Conservation (phyloP, 2,888 invertebrate species). For the Venustoraphidia nigricollis region DNA sequence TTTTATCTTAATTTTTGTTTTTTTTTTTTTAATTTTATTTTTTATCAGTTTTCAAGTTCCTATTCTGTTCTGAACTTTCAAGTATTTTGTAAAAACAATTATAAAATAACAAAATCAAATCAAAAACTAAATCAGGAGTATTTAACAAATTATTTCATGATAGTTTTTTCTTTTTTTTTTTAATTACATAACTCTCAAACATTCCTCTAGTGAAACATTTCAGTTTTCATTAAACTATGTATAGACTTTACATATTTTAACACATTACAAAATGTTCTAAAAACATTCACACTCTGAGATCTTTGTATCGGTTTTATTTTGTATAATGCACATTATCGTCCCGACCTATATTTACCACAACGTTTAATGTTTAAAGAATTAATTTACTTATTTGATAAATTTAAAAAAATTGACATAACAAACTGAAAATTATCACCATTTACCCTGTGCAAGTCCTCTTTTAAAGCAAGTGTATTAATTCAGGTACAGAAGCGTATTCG, state of each 20-base stretch:
- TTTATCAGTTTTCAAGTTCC: too few relatives aligned
- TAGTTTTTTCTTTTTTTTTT: too few relatives aligned
- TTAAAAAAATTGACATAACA: slow-evolving; percentile 31
- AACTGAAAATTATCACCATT: slow-evolving; percentile 35
- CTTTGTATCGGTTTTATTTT: slow-evolving; percentile 2
- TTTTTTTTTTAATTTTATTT: background rate
- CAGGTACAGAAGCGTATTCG: too few relatives aligned
- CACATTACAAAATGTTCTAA: background rate
- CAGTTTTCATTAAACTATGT: too few relatives aligned
- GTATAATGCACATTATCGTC: slow-evolving; percentile 29
- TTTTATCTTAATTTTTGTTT: background rate
- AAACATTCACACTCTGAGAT: slow-evolving; percentile 8
- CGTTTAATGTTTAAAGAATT: background rate
- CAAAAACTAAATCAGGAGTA: too few relatives aligned
- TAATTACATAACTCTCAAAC: too few relatives aligned
- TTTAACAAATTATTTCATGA: too few relatives aligned
- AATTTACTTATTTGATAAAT: slow-evolving; percentile 22
- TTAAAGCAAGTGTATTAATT: slow-evolving; percentile 28
- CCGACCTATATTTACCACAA: slow-evolving; percentile 29
- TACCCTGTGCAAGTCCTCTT: slow-evolving; percentile 35
- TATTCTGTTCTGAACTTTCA: too few relatives aligned
- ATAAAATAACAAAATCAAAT: too few relatives aligned
- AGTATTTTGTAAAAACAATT: too few relatives aligned
- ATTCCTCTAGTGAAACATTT: too few relatives aligned
- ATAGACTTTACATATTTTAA: too few relatives aligned